Percentiles rank a stretch among this genome's conserved stretches.
phyloP scores from a whole-genome alignment of 1,140 invertebrate genomes.

The Nebria ingens region DNA sequence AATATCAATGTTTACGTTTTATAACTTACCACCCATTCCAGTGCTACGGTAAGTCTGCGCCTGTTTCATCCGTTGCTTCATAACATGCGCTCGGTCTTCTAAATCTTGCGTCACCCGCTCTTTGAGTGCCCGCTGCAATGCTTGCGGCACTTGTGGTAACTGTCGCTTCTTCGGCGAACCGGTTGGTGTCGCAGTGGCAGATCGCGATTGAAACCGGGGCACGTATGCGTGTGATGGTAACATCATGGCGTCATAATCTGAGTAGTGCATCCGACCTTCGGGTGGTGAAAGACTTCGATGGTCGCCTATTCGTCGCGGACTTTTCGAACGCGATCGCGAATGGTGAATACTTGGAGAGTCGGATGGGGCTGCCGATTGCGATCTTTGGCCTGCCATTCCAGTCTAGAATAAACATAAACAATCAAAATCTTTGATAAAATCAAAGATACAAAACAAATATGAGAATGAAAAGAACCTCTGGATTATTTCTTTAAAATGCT shows the following conservation, averaged over 20 bases:
- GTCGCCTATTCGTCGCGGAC: slow-evolving; percentile 46
- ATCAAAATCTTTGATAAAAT: slow-evolving; percentile 8
- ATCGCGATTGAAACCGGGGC: slow-evolving; percentile 59
- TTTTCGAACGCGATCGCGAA: slow-evolving; percentile 49
- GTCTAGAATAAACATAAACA: slow-evolving; percentile 26
- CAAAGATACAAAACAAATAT: slow-evolving; percentile 6
- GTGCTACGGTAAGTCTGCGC: slow-evolving; percentile 59
- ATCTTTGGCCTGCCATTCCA: slow-evolving; percentile 41
- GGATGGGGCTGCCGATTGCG: slow-evolving; percentile 66
- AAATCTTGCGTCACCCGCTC: slow-evolving; percentile 69
- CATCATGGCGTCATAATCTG: slow-evolving; percentile 6
- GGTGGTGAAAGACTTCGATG: slow-evolving; percentile 66
- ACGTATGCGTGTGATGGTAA: slow-evolving; percentile 31
- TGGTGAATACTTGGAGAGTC: slow-evolving; percentile 47
- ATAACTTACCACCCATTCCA: slow-evolving; percentile 43
- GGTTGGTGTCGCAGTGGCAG: slow-evolving; percentile 84
- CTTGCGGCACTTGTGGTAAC: slow-evolving; percentile 77
- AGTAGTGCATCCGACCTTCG: slow-evolving; percentile 36
- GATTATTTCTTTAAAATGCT: neutral
- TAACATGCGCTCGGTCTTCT: slow-evolving; percentile 60
- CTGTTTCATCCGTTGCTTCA: slow-evolving; percentile 22
- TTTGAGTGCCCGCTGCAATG: slow-evolving; percentile 51
- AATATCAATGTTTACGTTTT: slow-evolving; percentile 19
- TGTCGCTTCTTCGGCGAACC: slow-evolving; percentile 92
- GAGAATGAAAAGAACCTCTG: neutral